These are phyloP conservation scores for Hypomecis atomaria DNA, from an alignment of 2,888 invertebrate genomes.

Conservation along the genomic window DNA sequence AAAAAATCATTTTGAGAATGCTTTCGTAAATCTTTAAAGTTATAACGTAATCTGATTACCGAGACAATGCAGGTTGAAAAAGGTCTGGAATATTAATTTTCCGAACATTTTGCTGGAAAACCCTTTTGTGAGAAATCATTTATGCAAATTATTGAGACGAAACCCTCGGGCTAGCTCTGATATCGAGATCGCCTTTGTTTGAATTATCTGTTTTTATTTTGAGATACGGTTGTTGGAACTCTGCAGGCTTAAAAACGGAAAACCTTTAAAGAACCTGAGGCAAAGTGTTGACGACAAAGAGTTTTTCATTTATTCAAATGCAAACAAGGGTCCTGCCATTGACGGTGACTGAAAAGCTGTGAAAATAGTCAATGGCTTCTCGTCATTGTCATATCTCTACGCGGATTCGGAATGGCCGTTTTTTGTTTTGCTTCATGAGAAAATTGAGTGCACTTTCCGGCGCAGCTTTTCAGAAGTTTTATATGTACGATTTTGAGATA, in stretches of 20 bases:
- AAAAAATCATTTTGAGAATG: constrained; percentile 44
- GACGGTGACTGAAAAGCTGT: constrained; percentile 39
- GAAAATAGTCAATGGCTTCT: constrained; percentile 31
- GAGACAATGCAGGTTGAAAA: constrained; percentile 51
- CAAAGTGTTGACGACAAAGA: constrained; percentile 46
- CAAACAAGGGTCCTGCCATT: constrained; percentile 48
- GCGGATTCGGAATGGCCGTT: background rate
- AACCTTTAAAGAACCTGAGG: constrained; percentile 30
- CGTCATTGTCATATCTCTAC: constrained; percentile 11
- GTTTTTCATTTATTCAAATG: constrained; percentile 53
- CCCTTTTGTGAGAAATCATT: constrained; percentile 43
- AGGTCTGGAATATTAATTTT: constrained; percentile 49
- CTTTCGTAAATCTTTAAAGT: constrained; percentile 50
- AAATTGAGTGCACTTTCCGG: background rate
- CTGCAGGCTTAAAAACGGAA: constrained; percentile 36
- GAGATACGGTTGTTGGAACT: constrained; percentile 29
- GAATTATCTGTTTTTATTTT: constrained; percentile 47
- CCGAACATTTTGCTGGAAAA: constrained; percentile 41
- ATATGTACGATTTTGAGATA: background rate
- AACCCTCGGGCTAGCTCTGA: constrained; percentile 24
- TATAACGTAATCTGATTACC: constrained; percentile 52
- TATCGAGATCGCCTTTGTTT: constrained; percentile 42
- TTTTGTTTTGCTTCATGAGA: constrained; percentile 2
- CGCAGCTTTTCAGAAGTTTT: background rate
- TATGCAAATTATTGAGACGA: constrained; percentile 44